Percentiles rank a stretch among this genome's conserved stretches.
Evolutionary conservation across 2,113 vertebrate genomes (phyloP).

Genomic region (Spilogale gracilis): DNA sequence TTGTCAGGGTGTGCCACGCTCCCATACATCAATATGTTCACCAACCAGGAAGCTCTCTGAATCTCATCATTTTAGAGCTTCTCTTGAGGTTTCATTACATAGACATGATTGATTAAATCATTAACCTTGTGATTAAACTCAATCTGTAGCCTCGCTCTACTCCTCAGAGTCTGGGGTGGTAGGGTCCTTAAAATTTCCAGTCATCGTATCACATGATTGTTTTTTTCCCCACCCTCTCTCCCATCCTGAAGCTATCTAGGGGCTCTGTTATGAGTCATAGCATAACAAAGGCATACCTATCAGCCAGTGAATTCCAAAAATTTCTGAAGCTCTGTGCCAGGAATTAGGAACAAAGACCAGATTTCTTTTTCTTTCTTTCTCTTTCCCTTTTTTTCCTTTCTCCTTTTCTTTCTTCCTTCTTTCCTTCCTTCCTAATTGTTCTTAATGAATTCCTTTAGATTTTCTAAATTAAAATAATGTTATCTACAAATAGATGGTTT

Average conservation of each 20-base stretch:
- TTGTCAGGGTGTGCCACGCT: background rate
- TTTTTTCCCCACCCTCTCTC: background rate
- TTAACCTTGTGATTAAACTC: background rate
- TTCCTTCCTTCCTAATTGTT: background rate
- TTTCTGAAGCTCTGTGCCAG: background rate
- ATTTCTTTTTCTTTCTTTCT: background rate
- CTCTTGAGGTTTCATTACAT: background rate
- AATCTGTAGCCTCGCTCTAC: background rate
- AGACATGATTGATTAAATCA: background rate
- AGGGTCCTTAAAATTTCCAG: background rate
- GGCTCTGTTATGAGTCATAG: background rate
- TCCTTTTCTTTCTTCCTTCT: background rate
- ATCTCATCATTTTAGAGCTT: background rate
- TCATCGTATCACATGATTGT: background rate
- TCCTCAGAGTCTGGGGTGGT: background rate
- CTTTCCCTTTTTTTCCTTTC: background rate
- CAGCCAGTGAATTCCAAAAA: background rate
- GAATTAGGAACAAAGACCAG: background rate
- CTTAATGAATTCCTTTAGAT: background rate
- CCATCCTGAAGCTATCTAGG: background rate
- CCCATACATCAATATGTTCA: background rate
- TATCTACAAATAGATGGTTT: background rate
- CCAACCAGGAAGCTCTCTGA: background rate
- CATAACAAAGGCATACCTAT: background rate
- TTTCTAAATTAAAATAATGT: constrained; percentile 25